A percentile compares a stretch with the other conserved stretches of the same genome.
Evolutionary conservation across 2,797 vertebrate genomes (phyloP).

Genomic region (Malacoraja senta): DNA sequence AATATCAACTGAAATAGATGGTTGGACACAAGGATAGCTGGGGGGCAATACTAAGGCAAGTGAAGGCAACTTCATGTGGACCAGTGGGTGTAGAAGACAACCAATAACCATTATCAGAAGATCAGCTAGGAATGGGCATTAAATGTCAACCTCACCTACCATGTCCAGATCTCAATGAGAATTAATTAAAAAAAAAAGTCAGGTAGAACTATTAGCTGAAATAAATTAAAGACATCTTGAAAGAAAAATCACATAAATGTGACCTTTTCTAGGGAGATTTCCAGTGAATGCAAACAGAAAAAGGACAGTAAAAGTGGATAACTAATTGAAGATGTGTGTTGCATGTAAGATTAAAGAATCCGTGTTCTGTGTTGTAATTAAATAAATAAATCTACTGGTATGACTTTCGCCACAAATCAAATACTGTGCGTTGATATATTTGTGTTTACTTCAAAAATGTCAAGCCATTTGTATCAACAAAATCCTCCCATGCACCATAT

Average conservation of each 20-base stretch:
- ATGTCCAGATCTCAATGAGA: not conserved
- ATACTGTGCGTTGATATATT: not conserved
- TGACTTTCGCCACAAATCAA: not conserved
- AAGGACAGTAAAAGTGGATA: not conserved
- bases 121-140: not conserved
- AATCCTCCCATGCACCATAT: not conserved
- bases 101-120: not conserved
- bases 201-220: not conserved
- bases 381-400: not conserved
- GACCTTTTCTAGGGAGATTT: not conserved
- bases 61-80: not conserved
- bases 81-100: not conserved
- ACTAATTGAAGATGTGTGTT: not conserved
- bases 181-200: not conserved
- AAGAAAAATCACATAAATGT: not conserved
- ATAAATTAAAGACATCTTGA: not conserved
- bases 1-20: not conserved
- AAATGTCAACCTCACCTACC: not conserved
- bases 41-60: not conserved
- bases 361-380: not conserved
- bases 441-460: not conserved
- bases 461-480: not conserved
- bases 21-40: not conserved
- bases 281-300: not conserved
- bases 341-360: not conserved